Conservation (phyloP, 2,113 vertebrate species). For the Grallaria varia region DNA sequence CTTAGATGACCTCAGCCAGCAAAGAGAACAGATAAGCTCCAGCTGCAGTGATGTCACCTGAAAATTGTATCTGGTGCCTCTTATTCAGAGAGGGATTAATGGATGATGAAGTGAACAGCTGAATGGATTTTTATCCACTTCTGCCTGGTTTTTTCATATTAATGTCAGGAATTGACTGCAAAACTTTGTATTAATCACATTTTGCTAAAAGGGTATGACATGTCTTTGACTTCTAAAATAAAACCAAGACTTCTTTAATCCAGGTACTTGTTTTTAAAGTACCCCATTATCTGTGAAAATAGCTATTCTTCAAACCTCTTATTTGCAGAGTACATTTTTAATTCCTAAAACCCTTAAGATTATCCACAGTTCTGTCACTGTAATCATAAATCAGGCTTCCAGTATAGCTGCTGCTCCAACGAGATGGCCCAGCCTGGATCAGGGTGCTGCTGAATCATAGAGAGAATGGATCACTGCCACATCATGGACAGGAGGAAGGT, state of each 20-base stretch:
- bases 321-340: conserved; percentile 13
- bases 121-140: neutral
- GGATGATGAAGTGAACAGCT: neutral
- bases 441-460: neutral
- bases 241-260: conserved; percentile 24
- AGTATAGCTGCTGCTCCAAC: neutral
- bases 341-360: neutral
- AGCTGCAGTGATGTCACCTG: neutral
- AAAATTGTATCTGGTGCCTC: neutral
- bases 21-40: neutral
- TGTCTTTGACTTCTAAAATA: conserved; percentile 26
- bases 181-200: conserved; percentile 30
- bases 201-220: conserved; percentile 11
- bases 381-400: neutral
- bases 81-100: neutral
- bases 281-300: conserved; percentile 4
- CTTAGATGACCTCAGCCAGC: neutral
- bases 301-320: neutral
- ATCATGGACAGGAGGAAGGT: neutral
- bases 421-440: neutral
- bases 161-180: neutral
- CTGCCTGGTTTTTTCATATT: neutral
- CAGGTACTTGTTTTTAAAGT: neutral
- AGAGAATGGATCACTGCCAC: neutral
- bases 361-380: neutral